A percentile compares a stretch with the other conserved stretches of the same genome.
These are phyloP conservation scores for Trichechus manatus DNA, from an alignment of 2,113 vertebrate genomes.

Conservation along the genomic window DNA sequence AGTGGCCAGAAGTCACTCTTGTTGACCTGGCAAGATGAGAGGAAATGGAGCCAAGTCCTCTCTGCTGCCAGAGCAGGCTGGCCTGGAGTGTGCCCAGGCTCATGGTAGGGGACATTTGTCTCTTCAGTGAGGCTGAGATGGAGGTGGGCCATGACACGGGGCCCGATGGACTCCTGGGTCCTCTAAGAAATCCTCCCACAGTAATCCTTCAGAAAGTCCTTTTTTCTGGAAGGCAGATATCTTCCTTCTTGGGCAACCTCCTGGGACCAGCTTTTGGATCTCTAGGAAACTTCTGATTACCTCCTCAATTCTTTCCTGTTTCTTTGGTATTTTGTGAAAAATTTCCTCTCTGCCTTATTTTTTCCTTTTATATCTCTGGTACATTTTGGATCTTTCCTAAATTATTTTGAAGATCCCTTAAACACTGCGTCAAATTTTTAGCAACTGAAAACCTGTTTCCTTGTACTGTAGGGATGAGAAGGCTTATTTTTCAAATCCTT, in stretches of 20 bases:
- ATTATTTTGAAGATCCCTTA: background rate
- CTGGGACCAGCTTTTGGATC: background rate
- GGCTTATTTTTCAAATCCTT: background rate
- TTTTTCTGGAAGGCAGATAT: background rate
- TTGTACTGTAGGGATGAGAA: background rate
- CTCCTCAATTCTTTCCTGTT: background rate
- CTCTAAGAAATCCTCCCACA: background rate
- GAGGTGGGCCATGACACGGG: background rate
- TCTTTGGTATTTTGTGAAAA: background rate
- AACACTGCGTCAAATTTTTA: background rate
- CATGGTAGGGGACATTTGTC: rapidly evolving
- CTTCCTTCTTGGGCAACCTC: background rate
- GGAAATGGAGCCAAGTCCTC: background rate
- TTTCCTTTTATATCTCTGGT: background rate
- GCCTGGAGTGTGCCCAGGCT: background rate
- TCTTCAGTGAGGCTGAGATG: background rate
- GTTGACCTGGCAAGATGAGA: background rate
- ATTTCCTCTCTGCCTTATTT: background rate
- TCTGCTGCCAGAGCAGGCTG: background rate
- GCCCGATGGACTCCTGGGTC: background rate
- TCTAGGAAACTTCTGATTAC: background rate
- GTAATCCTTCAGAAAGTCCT: background rate
- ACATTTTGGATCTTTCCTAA: background rate
- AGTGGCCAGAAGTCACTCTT: rapidly evolving
- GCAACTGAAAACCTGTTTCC: background rate